Evolutionary conservation across 2,797 vertebrate genomes (phyloP), one percentile per base, ranked within the genome.

Genomic region (Vireo griseus): DNA sequence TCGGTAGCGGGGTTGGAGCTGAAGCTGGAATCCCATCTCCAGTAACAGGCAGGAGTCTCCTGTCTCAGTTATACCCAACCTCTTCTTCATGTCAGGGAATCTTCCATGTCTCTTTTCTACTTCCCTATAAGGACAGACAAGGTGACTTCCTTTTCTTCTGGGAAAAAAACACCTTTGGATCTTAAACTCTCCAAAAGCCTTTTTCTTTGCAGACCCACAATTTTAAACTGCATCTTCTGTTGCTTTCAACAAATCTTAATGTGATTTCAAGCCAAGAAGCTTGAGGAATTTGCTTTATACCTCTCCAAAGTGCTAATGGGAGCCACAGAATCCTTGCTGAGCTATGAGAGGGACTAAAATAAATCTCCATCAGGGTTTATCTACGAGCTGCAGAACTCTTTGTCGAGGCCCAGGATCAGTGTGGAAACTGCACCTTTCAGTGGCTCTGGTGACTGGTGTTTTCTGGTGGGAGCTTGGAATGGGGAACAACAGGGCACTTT

Each of bases 341-440:
- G 76, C 67, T 55, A 2, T 12, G 9, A 33, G 33, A 66, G 25
- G 7, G 39, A 35, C 40, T 37, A 4, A 37, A 44, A 39, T 17
- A 69, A 54, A 59, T 51, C 81, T 5, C 28, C 12, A 9, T 12
- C 4, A 7, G 25, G 40, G 10, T 59, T 91, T 47, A 35, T 52
- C 79, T 1, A 1, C 14, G 6, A 57, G 39, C 76, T 26, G 35
- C 51, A 26, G 63, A 33, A 40, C 58, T 59, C 66, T 37, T 16
- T 0, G 0, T 31, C 0, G 0, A 39, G 44, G 31, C 28, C n/a
- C 0, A 0, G 35, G 20, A 39, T 45, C 78, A 7, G 33, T 2
- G 24, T 28, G 42, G 37, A n/a, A 77, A 3, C 29, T 1, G 44
- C 31, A 39, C 40, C 15, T 51, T 68, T 15, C 33, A 2, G 33